Evolutionary conservation across 2,888 invertebrate genomes (phyloP), one percentile per base, ranked within the genome.

Genomic region (Dione vanillae): DNA sequence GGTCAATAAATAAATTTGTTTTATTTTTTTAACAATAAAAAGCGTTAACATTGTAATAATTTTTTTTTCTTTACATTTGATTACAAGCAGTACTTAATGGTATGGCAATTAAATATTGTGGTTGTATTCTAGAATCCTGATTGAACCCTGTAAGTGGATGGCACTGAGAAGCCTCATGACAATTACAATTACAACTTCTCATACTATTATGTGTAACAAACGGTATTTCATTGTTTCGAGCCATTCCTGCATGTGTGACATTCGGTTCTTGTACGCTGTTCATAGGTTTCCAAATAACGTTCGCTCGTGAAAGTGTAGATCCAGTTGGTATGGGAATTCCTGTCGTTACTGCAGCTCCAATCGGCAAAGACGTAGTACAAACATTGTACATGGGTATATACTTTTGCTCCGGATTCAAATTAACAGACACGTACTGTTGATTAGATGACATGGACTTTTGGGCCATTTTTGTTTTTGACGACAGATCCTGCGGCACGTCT

Each of bases 201-300:
- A 11, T 37, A 11, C 37, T n/a, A 2, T 62, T 54, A 9, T 73
- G 76, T 16, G 74, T 47, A 35, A 73, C 54, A 51, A 73, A 47
- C 40, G 70, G 45, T 3, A 70, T 58, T 37, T 73, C 70, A 27
- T 59, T 47, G 47, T 71, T 76, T 20, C 70, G 76, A 14, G 76
- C 6, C 40, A 78, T 62, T 27, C 78, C 40, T 1, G 73, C 56
- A 3, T 75, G 51, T 7, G 80, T 58, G 51, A 79, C 37, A 35
- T 73, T 78, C n/a, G 82, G 58, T 35, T 70, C 59, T 45, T 82
- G 67, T 69, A 83, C 73, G 12, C 83, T 58, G 16, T 77, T 83
- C 37, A 85, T 65, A 16, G 87, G 86, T 69, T 87, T 88, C 88
- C 87, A 89, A 64, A 88, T 54, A 20, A 86, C 74, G 54, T 83